Evolutionary conservation across 2,888 invertebrate genomes (phyloP).

Genomic region (Chrysolina haemoptera): DNA sequence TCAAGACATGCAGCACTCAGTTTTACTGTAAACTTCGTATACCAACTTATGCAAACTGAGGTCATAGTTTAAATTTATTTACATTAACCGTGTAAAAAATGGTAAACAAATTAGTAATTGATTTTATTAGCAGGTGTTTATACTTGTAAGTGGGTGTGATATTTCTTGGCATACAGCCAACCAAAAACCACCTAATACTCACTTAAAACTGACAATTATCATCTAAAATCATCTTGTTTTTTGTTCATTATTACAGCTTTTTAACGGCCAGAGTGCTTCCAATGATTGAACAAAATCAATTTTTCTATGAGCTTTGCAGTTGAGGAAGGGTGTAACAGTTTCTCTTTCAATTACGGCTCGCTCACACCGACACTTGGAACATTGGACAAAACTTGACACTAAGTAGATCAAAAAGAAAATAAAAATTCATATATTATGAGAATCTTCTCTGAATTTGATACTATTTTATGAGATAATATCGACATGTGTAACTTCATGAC

Average conservation of each 20-base stretch:
- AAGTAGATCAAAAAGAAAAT: slow-evolving; percentile 53
- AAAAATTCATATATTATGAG: slow-evolving; percentile 57
- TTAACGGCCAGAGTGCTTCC: slow-evolving; percentile 26
- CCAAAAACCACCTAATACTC: slow-evolving; percentile 66
- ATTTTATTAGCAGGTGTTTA: slow-evolving; percentile 65
- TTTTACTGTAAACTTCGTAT: slow-evolving; percentile 25
- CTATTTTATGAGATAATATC: slow-evolving; percentile 66
- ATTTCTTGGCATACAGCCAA: slow-evolving; percentile 64
- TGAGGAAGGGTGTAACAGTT: slow-evolving; percentile 62
- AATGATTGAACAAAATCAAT: slow-evolving; percentile 58
- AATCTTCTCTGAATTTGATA: slow-evolving; percentile 54
- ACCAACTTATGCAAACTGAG: slow-evolving; percentile 33
- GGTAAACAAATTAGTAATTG: slow-evolving; percentile 54
- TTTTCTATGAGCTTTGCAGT: slow-evolving; percentile 58
- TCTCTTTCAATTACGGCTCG: slow-evolving; percentile 37
- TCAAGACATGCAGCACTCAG: slow-evolving; percentile 13
- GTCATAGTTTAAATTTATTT: slow-evolving; percentile 45
- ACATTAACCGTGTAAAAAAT: slow-evolving; percentile 38
- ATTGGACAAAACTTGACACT: slow-evolving; percentile 56
- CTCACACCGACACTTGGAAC: slow-evolving; percentile 48
- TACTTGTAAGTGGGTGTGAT: slow-evolving; percentile 65
- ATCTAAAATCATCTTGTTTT: slow-evolving; percentile 64
- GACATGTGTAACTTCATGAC: slow-evolving; percentile 69
- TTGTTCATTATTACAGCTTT: slow-evolving; percentile 45
- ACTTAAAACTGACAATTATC: slow-evolving; percentile 62